Evolutionary conservation across 2,113 vertebrate species (phyloP), one percentile per base, ranked within the genome.

Genomic region (Festucalex cinctus): DNA sequence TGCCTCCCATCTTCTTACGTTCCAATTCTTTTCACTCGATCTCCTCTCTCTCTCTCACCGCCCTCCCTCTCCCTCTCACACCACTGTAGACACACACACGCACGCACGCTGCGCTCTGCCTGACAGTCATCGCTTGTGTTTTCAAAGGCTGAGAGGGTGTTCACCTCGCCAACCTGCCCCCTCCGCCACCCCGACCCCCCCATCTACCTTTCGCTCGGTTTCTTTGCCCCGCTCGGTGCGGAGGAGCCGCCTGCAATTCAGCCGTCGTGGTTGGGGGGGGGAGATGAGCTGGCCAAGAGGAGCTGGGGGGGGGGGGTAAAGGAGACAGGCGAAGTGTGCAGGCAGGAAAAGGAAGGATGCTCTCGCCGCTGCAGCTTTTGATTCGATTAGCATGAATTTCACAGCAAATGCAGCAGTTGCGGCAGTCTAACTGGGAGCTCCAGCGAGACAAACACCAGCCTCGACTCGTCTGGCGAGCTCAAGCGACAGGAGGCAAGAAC

Each of bases 341-440:
- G 77, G 83, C 78, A 78, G 60, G 39, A 41, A 57, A 57, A 32
- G 54, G 26, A 57, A 57, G 85, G 86, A 88, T 86, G 82, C 80
- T 82, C 78, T 86, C 78, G 78, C 82, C 88, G 85, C 89, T 85
- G 88, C 90, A 88, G 88, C 88, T 85, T 86, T 81, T 82, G 78
- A 88, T 92, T 88, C 86, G 88, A 91, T 92, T 92, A 91, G 88
- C 88, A 90, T 91, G 89, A 91, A 89, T 90, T 88, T 91, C 80
- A 83, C 84, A 84, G 85, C 87, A 68, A 79, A 83, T 74, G 79
- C 81, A 87, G 76, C 28, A 71, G 80, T 74, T 68, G 75, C 74
- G 77, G 82, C 71, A 75, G 73, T 69, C 69, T 61, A 73, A 69
- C 73, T 70, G 74, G 76, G 79, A 83, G 79, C 82, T 81, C 77